phyloP scores from a whole-genome alignment of 1,140 invertebrate genomes.

The Pentalonia nigronervosa region DNA sequence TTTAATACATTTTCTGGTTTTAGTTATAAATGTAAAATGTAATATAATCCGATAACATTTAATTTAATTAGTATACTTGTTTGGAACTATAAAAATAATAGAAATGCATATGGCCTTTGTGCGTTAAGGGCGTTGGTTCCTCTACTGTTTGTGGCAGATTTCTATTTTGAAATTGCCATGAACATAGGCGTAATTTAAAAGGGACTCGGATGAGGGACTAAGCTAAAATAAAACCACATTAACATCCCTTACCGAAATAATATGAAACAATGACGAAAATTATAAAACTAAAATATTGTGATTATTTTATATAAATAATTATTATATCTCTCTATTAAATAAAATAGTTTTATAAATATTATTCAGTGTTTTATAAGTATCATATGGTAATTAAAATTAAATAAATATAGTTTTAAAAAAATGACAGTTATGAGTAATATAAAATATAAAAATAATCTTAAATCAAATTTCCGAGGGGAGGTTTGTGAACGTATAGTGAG shows the following conservation, averaged over 20 bases:
- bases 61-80: slow-evolving; percentile 14
- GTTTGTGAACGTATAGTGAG: neutral
- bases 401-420: neutral
- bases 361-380: neutral
- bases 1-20: neutral
- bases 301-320: neutral
- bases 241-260: neutral
- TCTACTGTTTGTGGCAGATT: neutral
- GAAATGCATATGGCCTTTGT: neutral
- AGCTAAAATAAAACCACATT: neutral
- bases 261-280: neutral
- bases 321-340: neutral
- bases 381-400: neutral
- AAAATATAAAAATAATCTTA: neutral
- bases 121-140: neutral
- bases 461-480: neutral
- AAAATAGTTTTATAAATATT: neutral
- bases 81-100: neutral
- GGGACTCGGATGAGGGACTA: neutral
- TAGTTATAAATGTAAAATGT: neutral
- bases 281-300: slow-evolving; percentile 1
- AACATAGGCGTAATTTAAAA: neutral
- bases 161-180: neutral
- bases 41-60: slow-evolving; percentile 4
- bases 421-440: neutral